Conservation (phyloP, 2,888 invertebrate species). For the Polyommatus icarus region DNA sequence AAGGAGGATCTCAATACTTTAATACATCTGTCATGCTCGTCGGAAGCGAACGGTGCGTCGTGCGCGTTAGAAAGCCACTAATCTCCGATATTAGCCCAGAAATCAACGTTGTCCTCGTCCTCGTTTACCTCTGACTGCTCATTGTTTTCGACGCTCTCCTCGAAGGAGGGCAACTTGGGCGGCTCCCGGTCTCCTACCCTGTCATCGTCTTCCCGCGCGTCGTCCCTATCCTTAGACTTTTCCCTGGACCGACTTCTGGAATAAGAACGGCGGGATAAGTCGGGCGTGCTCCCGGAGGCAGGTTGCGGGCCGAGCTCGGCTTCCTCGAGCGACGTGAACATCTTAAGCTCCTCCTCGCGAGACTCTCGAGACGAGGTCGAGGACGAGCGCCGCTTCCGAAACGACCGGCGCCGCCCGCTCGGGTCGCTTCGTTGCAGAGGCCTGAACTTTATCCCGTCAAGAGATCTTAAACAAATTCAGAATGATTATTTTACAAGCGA, state of each 20-base stretch:
- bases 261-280: slow-evolving; percentile 75
- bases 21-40: slow-evolving; percentile 75
- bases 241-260: slow-evolving; percentile 79
- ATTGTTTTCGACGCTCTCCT: slow-evolving; percentile 63
- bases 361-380: slow-evolving; percentile 82
- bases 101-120: slow-evolving; percentile 66
- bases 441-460: slow-evolving; percentile 84
- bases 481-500: slow-evolving; percentile 70
- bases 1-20: slow-evolving; percentile 62
- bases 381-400: slow-evolving; percentile 82
- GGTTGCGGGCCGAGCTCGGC: slow-evolving; percentile 70
- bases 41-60: slow-evolving; percentile 58
- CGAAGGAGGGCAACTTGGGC: slow-evolving; percentile 67
- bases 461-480: slow-evolving; percentile 79
- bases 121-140: slow-evolving; percentile 62
- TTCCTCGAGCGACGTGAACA: slow-evolving; percentile 83
- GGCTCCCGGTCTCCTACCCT: slow-evolving; percentile 51
- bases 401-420: slow-evolving; percentile 81
- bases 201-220: slow-evolving; percentile 58
- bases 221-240: slow-evolving; percentile 58
- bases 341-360: slow-evolving; percentile 82
- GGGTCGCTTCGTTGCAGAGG: slow-evolving; percentile 82
- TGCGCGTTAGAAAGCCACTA: slow-evolving; percentile 62
- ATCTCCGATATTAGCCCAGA: slow-evolving; percentile 72
- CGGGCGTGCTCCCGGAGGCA: slow-evolving; percentile 71